Evolutionary conservation across 2,113 vertebrate species (phyloP).

Genomic region (Cyanoramphus novaezelandiae): DNA sequence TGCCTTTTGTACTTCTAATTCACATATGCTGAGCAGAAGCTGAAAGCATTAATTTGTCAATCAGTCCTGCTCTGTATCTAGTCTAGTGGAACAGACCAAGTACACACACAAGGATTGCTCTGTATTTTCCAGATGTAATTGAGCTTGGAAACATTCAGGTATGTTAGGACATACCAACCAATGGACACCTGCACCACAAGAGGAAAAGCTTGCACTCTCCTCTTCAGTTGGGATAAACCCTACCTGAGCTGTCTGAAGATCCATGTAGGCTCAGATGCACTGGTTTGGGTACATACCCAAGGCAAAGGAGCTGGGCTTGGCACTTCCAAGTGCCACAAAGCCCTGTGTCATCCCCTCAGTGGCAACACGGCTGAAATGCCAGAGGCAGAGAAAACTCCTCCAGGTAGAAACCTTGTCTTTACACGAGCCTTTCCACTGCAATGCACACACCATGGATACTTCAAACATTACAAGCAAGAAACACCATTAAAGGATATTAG

Average conservation of each 20-base stretch:
- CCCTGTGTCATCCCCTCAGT: too few relatives aligned
- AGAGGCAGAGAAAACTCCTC: not conserved
- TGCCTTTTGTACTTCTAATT: slow-evolving; percentile 62
- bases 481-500: not conserved
- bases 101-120: slow-evolving; percentile 8
- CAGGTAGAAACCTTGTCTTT: not conserved
- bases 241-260: not conserved
- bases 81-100: slow-evolving; percentile 46
- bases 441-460: not conserved
- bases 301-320: not conserved
- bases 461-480: not conserved
- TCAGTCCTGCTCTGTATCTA: slow-evolving; percentile 55
- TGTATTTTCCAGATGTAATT: slow-evolving; percentile 40
- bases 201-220: too few relatives aligned
- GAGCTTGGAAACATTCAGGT: slow-evolving; percentile 60
- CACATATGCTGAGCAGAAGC: slow-evolving; percentile 41
- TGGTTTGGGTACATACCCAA: not conserved
- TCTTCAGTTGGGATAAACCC: not conserved
- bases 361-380: not conserved
- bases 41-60: slow-evolving; percentile 71
- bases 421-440: not conserved
- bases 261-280: not conserved
- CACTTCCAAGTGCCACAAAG: not conserved
- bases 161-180: not conserved
- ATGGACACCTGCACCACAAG: not conserved